Conservation (phyloP, 1,140 invertebrate genomes). For the Chymomyza costata region DNA sequence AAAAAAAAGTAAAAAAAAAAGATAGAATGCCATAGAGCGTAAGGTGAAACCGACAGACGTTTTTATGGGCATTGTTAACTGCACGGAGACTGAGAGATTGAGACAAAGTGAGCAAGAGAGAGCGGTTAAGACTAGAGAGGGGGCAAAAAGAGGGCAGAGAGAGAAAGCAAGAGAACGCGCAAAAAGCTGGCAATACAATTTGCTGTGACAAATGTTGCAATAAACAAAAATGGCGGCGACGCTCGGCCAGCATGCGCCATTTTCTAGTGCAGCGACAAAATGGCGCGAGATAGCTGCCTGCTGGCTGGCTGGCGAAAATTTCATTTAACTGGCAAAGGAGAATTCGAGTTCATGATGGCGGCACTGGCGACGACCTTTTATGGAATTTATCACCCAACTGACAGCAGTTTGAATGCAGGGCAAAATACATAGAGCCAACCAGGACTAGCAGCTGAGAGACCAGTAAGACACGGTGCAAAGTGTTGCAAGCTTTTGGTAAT, state of each 20-base stretch:
- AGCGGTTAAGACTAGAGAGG: constrained; percentile 1
- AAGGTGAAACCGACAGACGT: constrained; percentile 52
- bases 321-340: constrained; percentile 26
- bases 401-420: too few species aligned
- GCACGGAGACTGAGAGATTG: constrained; percentile 5
- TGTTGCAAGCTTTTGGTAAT: constrained; percentile 43
- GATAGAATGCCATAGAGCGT: constrained; percentile 35
- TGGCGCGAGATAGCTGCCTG: constrained; percentile 36
- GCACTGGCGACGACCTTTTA: constrained; percentile 42
- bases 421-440: too few species aligned
- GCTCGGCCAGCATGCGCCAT: constrained; percentile 27
- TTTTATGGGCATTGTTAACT: constrained; percentile 50
- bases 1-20: constrained; percentile 3
- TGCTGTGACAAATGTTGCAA: constrained; percentile 59
- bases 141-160: neutral
- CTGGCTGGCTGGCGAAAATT: constrained; percentile 46
- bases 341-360: constrained; percentile 1
- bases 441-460: too few species aligned
- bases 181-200: constrained; percentile 54
- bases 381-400: constrained; percentile 53
- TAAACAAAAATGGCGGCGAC: constrained; percentile 61
- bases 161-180: neutral
- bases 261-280: constrained; percentile 61
- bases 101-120: neutral
- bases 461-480: too few species aligned